Conservation (phyloP, 35 echinoderm and acorn worm genomes). For the Anneissia japonica region DNA sequence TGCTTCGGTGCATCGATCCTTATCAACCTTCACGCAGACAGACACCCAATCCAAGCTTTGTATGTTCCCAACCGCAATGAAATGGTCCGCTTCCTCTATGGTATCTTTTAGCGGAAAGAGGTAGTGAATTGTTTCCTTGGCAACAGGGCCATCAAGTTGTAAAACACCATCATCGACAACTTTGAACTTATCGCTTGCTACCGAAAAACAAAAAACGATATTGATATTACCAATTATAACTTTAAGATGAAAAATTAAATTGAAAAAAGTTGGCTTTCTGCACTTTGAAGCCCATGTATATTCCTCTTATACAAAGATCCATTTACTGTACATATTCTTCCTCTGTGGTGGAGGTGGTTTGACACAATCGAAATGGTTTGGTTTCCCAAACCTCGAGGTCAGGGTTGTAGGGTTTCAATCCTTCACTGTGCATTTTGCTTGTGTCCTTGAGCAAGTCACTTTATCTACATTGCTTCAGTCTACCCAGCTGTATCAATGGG, state of each 20-base stretch:
- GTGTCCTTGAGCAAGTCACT: too few species aligned
- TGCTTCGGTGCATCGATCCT: background rate
- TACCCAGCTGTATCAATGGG: too few species aligned
- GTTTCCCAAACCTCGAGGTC: too few species aligned
- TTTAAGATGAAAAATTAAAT: background rate
- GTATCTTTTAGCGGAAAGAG: constrained; percentile 50
- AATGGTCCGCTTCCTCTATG: constrained; percentile 12
- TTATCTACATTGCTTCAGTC: too few species aligned
- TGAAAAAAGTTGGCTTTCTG: background rate
- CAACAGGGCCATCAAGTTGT: background rate
- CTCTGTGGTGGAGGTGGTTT: too few species aligned
- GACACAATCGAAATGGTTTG: too few species aligned
- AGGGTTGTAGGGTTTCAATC: too few species aligned
- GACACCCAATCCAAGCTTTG: constrained; percentile 42
- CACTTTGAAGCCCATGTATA: background rate
- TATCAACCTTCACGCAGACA: constrained; percentile 37
- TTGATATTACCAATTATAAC: background rate
- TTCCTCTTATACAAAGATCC: constrained; percentile 1
- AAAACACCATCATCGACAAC: background rate
- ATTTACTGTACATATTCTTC: too few species aligned
- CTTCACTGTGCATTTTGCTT: too few species aligned
- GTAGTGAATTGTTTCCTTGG: constrained; percentile 39
- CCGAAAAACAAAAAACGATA: background rate
- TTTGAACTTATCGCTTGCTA: background rate
- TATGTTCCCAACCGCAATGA: constrained; percentile 42